Evolutionary conservation across 2,888 invertebrate genomes (phyloP), one percentile per base, ranked within the genome.

Genomic region (Glaucopsyche alexis): DNA sequence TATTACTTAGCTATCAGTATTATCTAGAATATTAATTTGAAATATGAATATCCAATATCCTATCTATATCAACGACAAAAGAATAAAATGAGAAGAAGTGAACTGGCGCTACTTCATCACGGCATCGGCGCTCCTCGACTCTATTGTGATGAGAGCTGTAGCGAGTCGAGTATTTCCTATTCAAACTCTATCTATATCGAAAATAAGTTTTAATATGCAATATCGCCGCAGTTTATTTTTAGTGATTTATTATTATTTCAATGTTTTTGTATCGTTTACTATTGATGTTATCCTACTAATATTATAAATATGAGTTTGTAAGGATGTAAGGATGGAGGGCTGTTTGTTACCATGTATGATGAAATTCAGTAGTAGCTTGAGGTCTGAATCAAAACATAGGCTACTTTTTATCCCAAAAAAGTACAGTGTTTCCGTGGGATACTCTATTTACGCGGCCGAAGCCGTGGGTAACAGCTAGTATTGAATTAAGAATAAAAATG

Each of bases 51-150:
- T 60, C 29, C 29, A 60, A 60, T 60, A 60, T 60, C 29, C 29
- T 60, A 60, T 60, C 60, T 60, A 7, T 69, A 47, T 49, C 49
- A 47, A 49, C 47, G 47, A 69, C 47, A 69, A 69, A 49, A 69
- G 49, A 69, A 69, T 69, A 49, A 69, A 49, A 69, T 60, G 55
- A 71, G 71, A 71, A 49, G 70, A 70, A 71, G 55, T 71, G 52
- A 71, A 45, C 70, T 50, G 50, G n/a, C 42, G 47, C 45, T 64
- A 71, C 71, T 71, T 71, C 71, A 71, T 71, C 71, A 71, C 71
- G 71, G 45, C 55, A 64, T 47, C 71, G 47, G 29, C 14, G 29
- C 64, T 14, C 42, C 71, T 64, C 64, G 64, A 47, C 45, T 47
- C 64, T 9, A 71, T 71, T 71, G 71, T 71, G 64, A 29, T 29